A percentile compares a stretch with the other conserved stretches of the same genome.
These are phyloP conservation scores for Sipha flava DNA, from an alignment of 1,140 invertebrate genomes.

Conservation along the genomic window DNA sequence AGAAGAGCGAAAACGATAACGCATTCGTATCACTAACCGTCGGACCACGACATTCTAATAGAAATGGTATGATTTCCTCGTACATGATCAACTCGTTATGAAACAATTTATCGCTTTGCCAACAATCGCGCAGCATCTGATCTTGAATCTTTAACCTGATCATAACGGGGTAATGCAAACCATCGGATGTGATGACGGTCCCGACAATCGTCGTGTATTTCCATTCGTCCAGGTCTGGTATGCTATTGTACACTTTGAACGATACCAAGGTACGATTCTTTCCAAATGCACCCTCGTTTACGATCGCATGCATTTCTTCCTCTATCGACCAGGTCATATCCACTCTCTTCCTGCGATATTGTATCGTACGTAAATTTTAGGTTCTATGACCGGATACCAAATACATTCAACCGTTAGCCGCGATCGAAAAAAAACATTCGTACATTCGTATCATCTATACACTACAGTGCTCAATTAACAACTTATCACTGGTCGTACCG, in stretches of 20 bases:
- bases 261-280: not conserved
- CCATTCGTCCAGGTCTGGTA: not conserved
- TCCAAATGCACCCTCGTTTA: not conserved
- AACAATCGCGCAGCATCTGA: too few species aligned
- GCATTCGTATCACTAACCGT: too few species aligned
- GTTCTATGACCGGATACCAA: too few species aligned
- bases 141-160: not conserved
- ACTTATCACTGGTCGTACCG: too few species aligned
- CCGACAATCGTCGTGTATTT: constrained; percentile 5
- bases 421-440: too few species aligned
- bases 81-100: constrained; percentile 27
- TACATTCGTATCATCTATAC: too few species aligned
- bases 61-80: not conserved
- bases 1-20: not conserved
- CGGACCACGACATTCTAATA: not conserved
- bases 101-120: not conserved
- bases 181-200: not conserved
- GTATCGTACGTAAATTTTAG: too few species aligned
- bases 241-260: not conserved
- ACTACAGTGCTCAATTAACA: too few species aligned
- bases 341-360: too few species aligned
- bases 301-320: not conserved
- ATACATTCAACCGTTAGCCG: too few species aligned
- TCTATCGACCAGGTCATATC: not conserved
- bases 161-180: not conserved